Conservation (phyloP, 2,113 vertebrate genomes). For the Eulemur rufifrons region DNA sequence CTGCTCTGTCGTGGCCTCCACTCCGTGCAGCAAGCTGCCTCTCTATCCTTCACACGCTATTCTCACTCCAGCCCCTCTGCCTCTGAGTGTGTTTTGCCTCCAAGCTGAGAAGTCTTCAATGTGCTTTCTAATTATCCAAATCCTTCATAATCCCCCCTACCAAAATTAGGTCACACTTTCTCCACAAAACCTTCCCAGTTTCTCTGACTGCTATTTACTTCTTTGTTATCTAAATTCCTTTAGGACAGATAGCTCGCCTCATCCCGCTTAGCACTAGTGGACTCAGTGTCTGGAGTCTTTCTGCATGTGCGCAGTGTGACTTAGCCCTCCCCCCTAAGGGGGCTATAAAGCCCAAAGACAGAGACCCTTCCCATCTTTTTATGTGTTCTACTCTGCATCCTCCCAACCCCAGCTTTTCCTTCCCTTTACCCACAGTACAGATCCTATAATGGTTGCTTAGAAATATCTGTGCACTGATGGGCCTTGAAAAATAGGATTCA, state of each 20-base stretch:
- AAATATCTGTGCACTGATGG: neutral
- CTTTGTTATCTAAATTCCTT: slow-evolving; percentile 53
- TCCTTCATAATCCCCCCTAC: slow-evolving; percentile 22
- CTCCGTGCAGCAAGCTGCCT: neutral
- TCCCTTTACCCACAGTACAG: neutral
- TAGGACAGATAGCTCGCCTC: neutral
- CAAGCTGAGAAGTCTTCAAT: neutral
- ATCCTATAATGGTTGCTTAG: neutral
- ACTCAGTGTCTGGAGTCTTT: neutral
- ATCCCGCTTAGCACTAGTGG: neutral
- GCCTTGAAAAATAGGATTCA: neutral
- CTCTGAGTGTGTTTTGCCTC: neutral
- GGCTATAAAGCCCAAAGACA: neutral
- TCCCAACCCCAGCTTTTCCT: rapidly evolving
- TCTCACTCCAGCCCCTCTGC: neutral
- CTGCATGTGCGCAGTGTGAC: neutral
- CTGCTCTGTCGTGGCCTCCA: no score
- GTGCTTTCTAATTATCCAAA: slow-evolving; percentile 49
- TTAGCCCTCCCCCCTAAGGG: neutral
- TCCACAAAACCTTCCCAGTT: slow-evolving; percentile 23
- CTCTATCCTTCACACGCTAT: rapidly evolving
- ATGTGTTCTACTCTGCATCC: no score
- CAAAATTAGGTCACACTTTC: slow-evolving; percentile 33
- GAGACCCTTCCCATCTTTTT: neutral
- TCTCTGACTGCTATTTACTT: slow-evolving; percentile 9